Percentiles rank a stretch among this genome's conserved stretches.
phyloP scores from a whole-genome alignment of 2,888 invertebrate genomes.

The Anarsia innoxiella region DNA sequence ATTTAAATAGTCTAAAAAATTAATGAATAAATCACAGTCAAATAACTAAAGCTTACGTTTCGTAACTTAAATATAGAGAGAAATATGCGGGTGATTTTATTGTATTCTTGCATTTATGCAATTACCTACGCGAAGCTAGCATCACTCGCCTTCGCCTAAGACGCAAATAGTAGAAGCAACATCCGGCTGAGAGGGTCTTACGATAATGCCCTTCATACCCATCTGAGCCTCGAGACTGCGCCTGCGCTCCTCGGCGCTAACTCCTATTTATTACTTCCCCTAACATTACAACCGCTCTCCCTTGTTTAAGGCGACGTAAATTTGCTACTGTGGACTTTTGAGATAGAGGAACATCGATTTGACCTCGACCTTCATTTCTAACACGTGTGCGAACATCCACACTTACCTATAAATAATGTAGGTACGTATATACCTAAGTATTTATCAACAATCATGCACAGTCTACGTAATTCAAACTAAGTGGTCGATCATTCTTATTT shows the following conservation, averaged over 20 bases:
- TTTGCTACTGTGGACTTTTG: no score
- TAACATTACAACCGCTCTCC: slow-evolving; percentile 14
- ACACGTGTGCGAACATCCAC: neutral
- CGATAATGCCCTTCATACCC: slow-evolving; percentile 28
- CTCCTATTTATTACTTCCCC: slow-evolving; percentile 23
- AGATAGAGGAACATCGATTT: neutral
- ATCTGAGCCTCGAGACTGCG: slow-evolving; percentile 16
- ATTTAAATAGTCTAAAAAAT: no score
- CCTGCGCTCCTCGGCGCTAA: slow-evolving; percentile 20
- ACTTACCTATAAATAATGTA: slow-evolving; percentile 6
- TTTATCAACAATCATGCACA: slow-evolving; percentile 17
- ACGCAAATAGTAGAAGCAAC: slow-evolving; percentile 42
- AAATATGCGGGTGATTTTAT: no score
- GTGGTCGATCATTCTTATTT: slow-evolving; percentile 33
- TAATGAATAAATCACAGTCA: no score
- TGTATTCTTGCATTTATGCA: no score
- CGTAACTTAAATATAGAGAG: no score
- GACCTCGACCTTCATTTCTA: neutral
- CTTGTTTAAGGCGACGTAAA: no score
- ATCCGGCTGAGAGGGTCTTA: slow-evolving; percentile 41
- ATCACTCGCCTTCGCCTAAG: slow-evolving; percentile 30
- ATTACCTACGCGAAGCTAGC: no score
- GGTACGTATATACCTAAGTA: slow-evolving; percentile 6
- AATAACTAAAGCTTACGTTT: no score
- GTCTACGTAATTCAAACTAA: slow-evolving; percentile 18